phyloP scores from a whole-genome alignment of 2,113 vertebrate species.

The Epinephelus moara region DNA sequence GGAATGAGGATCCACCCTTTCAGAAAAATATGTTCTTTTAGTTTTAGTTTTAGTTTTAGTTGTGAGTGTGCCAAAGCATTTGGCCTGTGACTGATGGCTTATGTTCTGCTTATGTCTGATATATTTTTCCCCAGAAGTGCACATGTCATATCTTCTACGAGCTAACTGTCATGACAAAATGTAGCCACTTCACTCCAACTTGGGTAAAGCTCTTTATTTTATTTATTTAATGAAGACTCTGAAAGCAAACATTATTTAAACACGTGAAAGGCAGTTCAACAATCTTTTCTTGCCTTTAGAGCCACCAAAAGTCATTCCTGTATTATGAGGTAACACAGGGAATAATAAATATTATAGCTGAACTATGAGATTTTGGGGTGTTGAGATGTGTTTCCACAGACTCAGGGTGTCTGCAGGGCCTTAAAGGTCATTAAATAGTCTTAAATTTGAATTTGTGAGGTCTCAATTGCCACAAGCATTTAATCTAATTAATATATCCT shows the following conservation, averaged over 20 bases:
- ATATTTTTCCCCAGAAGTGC: neutral
- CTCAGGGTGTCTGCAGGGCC: too few relatives aligned
- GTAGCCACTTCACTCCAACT: neutral
- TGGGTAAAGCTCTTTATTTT: neutral
- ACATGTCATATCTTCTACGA: neutral
- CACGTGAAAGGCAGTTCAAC: neutral
- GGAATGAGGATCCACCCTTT: neutral
- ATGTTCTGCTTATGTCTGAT: neutral
- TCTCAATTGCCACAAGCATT: too few relatives aligned
- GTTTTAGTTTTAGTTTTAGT: neutral
- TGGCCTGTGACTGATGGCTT: neutral
- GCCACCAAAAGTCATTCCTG: too few relatives aligned
- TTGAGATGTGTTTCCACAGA: neutral
- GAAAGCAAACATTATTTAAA: neutral
- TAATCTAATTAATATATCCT: too few relatives aligned
- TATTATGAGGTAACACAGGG: neutral
- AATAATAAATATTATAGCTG: neutral
- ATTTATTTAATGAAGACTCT: neutral
- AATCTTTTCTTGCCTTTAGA: neutral
- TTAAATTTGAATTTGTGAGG: too few relatives aligned
- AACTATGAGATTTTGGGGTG: neutral
- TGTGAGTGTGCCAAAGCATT: too few relatives aligned
- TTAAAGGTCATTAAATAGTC: too few relatives aligned
- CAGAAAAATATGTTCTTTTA: neutral
- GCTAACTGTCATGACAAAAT: neutral